Conservation (phyloP, 2,797 vertebrate genomes). For the Anguilla megastoma region DNA sequence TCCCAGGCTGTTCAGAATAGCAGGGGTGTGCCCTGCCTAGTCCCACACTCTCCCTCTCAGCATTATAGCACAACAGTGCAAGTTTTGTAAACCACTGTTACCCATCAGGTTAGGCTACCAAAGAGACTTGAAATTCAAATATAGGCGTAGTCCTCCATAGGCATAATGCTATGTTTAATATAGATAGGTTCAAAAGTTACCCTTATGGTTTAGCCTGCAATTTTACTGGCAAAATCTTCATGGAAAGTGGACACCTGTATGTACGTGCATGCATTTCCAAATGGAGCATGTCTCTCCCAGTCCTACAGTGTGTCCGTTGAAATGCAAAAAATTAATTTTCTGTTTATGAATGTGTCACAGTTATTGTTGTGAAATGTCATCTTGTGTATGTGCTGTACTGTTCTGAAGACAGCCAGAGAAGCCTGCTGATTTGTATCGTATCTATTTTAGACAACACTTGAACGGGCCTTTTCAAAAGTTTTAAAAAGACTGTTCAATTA, state of each 20-base stretch:
- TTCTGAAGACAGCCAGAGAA: conserved; percentile 63
- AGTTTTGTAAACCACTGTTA: background rate
- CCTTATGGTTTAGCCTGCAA: background rate
- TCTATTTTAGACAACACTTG: conserved; percentile 48
- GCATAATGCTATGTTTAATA: background rate
- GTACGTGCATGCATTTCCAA: background rate
- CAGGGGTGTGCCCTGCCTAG: background rate
- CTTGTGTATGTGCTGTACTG: conserved; percentile 30
- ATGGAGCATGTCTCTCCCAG: background rate
- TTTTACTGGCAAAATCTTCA: background rate
- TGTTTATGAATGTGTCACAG: conserved; percentile 19
- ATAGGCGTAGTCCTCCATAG: background rate
- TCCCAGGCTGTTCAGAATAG: background rate
- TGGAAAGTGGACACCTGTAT: background rate
- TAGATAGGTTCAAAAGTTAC: background rate
- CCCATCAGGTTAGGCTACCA: background rate
- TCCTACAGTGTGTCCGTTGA: background rate
- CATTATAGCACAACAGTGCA: background rate
- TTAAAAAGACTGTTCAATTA: conserved; percentile 40
- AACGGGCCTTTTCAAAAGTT: too few species aligned
- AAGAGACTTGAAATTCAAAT: background rate
- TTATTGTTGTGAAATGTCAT: conserved; percentile 55
- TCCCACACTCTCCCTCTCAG: background rate
- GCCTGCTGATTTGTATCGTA: conserved; percentile 66
- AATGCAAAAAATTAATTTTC: background rate